phyloP scores from a whole-genome alignment of 1,140 invertebrate species.

The Ganaspis sp. region DNA sequence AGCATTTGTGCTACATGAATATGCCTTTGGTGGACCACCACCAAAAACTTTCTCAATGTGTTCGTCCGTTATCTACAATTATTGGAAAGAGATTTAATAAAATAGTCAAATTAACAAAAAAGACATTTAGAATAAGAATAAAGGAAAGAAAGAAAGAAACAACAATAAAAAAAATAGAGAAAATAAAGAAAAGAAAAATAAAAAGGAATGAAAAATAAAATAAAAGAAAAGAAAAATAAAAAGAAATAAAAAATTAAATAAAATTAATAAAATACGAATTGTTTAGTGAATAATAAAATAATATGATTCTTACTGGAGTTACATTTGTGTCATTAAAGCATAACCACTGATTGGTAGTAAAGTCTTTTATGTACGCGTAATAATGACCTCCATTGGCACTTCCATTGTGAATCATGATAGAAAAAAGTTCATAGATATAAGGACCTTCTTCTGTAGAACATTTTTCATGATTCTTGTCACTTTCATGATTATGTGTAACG shows the following conservation, averaged over 20 bases:
- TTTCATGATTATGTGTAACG: conserved; percentile 67
- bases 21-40: conserved; percentile 82
- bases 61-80: conserved; percentile 83
- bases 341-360: conserved; percentile 85
- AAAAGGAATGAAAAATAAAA: no score
- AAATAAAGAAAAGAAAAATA: no score
- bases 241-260: conserved; percentile 38
- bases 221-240: no score
- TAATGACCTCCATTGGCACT: conserved; percentile 95
- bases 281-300: no score
- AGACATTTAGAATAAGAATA: no score
- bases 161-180: no score
- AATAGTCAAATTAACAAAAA: conserved; percentile 25
- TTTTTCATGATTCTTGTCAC: conserved; percentile 76
- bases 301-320: conserved; percentile 75
- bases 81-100: background rate
- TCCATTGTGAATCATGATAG: conserved; percentile 96
- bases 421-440: conserved; percentile 92
- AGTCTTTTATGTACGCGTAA: conserved; percentile 95
- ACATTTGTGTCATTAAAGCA: conserved; percentile 91
- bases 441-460: conserved; percentile 79
- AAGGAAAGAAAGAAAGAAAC: no score
- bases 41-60: conserved; percentile 92
- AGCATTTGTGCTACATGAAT: conserved; percentile 92
- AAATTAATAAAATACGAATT: no score